Percentiles rank a stretch among this genome's conserved stretches.
These are phyloP conservation scores for Dasyurus viverrinus DNA, from an alignment of 2,113 vertebrate species.

Conservation along the genomic window DNA sequence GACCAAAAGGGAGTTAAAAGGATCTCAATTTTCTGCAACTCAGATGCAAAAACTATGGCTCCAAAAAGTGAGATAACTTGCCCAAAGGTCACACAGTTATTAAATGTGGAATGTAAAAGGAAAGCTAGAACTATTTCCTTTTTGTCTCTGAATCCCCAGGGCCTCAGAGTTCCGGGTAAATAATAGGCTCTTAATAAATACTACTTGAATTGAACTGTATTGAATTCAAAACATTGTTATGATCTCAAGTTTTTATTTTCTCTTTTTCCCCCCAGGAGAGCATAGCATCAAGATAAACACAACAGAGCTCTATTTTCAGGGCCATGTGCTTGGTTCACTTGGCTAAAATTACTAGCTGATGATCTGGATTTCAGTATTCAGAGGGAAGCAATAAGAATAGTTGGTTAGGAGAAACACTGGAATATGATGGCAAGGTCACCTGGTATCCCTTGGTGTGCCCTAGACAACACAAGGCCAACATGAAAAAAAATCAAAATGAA, in stretches of 20 bases:
- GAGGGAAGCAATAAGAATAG: not conserved
- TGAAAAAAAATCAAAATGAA: not conserved
- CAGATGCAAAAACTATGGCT: not conserved
- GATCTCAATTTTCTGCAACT: not conserved
- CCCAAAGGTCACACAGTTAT: not conserved
- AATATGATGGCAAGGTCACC: not conserved
- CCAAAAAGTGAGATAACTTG: not conserved
- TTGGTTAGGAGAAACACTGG: not conserved
- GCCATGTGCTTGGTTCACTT: not conserved
- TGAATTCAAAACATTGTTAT: conserved; percentile 19
- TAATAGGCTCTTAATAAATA: not conserved
- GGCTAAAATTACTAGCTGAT: not conserved
- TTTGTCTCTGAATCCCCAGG: not conserved
- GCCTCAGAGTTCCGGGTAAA: not conserved
- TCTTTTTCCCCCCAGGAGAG: not conserved
- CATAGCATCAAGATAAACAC: not conserved
- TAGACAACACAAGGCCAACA: not conserved
- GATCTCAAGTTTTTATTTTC: conserved; percentile 20
- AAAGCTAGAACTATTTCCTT: not conserved
- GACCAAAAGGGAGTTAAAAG: not conserved
- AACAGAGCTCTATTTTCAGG: not conserved
- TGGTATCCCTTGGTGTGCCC: not conserved
- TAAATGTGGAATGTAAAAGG: not conserved
- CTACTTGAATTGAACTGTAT: not conserved
- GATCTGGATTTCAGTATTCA: not conserved